Evolutionary conservation across 2,888 invertebrate genomes (phyloP), one percentile per base, ranked within the genome.

Genomic region (Thecocarcelia acutangulata): DNA sequence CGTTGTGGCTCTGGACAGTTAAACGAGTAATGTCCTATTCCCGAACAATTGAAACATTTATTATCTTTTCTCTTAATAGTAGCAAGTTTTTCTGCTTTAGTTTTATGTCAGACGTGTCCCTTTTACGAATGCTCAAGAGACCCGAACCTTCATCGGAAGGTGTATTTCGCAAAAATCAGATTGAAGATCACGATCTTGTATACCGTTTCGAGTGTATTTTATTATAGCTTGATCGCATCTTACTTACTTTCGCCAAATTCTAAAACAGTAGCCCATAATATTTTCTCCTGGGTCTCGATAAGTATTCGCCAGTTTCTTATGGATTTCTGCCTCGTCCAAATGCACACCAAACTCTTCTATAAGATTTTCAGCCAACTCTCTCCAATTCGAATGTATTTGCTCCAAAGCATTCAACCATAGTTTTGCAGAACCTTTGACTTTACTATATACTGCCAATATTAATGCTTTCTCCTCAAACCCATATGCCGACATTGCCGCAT

Each of bases 231-330:
- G 19, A 28, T 83, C 83, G 42, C n/a, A n/a, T n/a, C n/a, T n/a
- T n/a, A n/a, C n/a, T n/a, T 44, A 70, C 4, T 58, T 72, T 11
- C 24, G 40, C 15, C 77, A 77, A 63, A 72, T 56, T 44, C 79
- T 28, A 48, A 83, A 79, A 40, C 83, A 76, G 56, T 83, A 79
- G 12, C 80, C 79, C 1, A 64, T 13, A 11, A 78, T n/a, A 5
- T 44, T 42, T 21, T 82, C 78, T 15, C 52, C 19, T 24, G 33
- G 13, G 37, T 63, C 68, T n/a, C 79, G 61, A 33, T 44, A 42
- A 5, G 73, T n/a, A 11, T 54, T 58, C 11, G 28, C 40, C 76
- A 80, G 69, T 58, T 69, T 68, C 11, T 63, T 64, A 33, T 79
- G 79, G 12, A 76, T 40, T 28, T 83, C 83, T 6, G 37, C 33